Evolutionary conservation across 1,140 invertebrate genomes (phyloP).

Genomic region (Brachionus paranguensis): DNA sequence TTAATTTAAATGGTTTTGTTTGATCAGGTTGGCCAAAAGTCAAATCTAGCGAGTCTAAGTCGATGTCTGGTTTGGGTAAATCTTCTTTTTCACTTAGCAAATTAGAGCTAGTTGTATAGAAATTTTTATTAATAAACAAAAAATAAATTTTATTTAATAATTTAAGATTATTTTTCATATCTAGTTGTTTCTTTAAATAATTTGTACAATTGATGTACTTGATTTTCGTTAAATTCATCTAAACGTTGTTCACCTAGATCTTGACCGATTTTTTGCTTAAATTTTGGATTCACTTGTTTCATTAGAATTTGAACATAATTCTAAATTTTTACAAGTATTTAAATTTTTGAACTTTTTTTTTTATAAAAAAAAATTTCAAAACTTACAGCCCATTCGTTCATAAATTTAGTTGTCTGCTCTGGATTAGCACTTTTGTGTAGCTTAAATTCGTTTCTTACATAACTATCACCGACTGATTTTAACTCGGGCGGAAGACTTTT

Average conservation of each 20-base stretch:
- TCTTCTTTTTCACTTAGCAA: not conserved
- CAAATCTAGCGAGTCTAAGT: not conserved
- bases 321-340: slow-evolving; percentile 56
- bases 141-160: not conserved
- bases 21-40: no score
- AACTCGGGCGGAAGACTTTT: slow-evolving; percentile 71
- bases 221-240: slow-evolving; percentile 70
- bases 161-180: not conserved
- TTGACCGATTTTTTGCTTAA: slow-evolving; percentile 60
- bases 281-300: slow-evolving; percentile 62
- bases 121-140: not conserved
- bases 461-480: slow-evolving; percentile 64
- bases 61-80: not conserved
- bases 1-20: not conserved
- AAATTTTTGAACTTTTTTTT: not conserved
- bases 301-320: slow-evolving; percentile 68
- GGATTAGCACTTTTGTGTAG: slow-evolving; percentile 71
- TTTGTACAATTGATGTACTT: slow-evolving; percentile 74
- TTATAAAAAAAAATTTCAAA: not conserved
- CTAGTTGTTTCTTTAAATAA: slow-evolving; percentile 56
- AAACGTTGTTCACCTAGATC: slow-evolving; percentile 62
- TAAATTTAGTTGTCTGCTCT: slow-evolving; percentile 68
- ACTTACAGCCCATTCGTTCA: slow-evolving; percentile 81
- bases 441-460: slow-evolving; percentile 80
- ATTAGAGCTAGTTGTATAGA: not conserved